phyloP scores from a whole-genome alignment of 2,113 vertebrate species.

The Ahaetulla prasina region DNA sequence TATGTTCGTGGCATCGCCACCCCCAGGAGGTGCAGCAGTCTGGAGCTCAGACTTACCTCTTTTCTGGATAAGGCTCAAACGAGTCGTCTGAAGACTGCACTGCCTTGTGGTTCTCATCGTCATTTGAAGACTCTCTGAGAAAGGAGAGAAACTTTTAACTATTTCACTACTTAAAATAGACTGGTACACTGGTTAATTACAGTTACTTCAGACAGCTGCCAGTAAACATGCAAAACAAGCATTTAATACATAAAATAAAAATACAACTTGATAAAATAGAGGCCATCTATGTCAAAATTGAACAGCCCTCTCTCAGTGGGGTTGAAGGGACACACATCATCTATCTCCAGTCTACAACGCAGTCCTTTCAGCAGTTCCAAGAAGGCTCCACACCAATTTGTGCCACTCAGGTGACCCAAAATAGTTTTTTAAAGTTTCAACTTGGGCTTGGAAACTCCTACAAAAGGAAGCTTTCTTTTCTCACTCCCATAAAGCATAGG shows the following conservation, averaged over 20 bases:
- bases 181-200: too few species aligned
- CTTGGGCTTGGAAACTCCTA: not conserved
- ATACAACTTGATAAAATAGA: not conserved
- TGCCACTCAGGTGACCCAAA: too few species aligned
- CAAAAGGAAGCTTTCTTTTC: not conserved
- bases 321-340: too few species aligned
- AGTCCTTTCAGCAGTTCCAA: too few species aligned
- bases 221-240: not conserved
- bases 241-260: not conserved
- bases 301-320: too few species aligned
- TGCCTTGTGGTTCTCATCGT: constrained; percentile 73
- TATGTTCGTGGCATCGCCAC: too few species aligned
- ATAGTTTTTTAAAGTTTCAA: not conserved
- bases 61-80: constrained; percentile 76
- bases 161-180: not conserved
- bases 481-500: not conserved
- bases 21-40: too few species aligned
- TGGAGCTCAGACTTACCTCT: constrained; percentile 71
- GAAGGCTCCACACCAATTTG: too few species aligned
- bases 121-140: constrained; percentile 75
- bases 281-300: too few species aligned
- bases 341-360: too few species aligned
- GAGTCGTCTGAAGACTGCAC: constrained; percentile 76
- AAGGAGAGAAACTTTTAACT: constrained; percentile 33
- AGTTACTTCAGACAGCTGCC: not conserved